phyloP scores from a whole-genome alignment of 2,888 invertebrate genomes.

The Apamea sordens region DNA sequence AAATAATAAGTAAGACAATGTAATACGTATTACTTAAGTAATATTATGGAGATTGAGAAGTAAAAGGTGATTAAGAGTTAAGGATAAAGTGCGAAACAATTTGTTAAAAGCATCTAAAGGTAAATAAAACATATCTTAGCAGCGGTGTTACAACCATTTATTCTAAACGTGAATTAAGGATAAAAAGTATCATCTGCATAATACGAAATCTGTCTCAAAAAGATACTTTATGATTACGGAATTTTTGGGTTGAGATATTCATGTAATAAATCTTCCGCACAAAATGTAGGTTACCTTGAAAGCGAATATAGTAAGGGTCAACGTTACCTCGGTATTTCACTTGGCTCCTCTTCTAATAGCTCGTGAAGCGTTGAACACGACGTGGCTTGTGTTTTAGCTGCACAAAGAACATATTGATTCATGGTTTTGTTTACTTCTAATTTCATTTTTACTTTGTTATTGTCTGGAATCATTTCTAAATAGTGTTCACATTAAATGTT shows the following conservation, averaged over 20 bases:
- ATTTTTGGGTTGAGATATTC: conserved; percentile 44
- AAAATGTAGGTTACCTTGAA: conserved; percentile 55
- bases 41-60: not conserved
- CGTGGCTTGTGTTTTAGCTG: conserved; percentile 89
- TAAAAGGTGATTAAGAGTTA: not conserved
- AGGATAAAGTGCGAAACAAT: not conserved
- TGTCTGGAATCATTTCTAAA: not conserved
- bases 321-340: conserved; percentile 87
- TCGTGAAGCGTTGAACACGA: conserved; percentile 89
- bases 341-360: conserved; percentile 87
- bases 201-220: conserved; percentile 42
- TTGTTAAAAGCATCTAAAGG: not conserved
- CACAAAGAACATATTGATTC: conserved; percentile 53
- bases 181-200: conserved; percentile 26
- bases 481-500: too few species aligned
- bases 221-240: conserved; percentile 59
- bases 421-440: not conserved
- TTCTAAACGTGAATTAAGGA: conserved; percentile 4
- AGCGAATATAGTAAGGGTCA: conserved; percentile 36
- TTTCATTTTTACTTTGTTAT: not conserved
- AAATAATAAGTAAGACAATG: not conserved
- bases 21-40: not conserved
- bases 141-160: not conserved
- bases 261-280: conserved; percentile 47
- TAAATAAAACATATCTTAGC: not conserved